Evolutionary conservation across 2,888 invertebrate species (phyloP), one percentile per base, ranked within the genome.

Genomic region (Campopleginae sp.): DNA sequence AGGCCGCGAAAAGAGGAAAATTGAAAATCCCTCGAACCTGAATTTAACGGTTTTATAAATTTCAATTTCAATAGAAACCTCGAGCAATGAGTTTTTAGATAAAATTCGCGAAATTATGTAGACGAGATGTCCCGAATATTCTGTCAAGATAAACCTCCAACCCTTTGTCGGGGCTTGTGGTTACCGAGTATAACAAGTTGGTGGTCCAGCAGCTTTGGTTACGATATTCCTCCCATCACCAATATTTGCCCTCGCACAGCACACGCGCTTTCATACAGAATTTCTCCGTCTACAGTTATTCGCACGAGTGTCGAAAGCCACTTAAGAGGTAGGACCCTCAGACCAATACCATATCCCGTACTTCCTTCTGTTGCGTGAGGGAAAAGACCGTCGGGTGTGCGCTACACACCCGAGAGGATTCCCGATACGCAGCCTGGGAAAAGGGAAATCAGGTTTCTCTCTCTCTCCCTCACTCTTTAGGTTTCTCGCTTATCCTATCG

Each of bases 401-500:
- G 84, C 80, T 65, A 83, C 78, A 74, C n/a, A 58, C 72, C 84
- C 68, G 86, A 87, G 88, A 89, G 51, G 75, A 80, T 63, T 46
- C 44, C 51, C 48, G 81, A 51, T 63, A 77, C n/a, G 58, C 42
- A 77, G 68, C 10, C 65, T 38, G 44, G 72, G 68, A 54, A 81
- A 78, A 74, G 48, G 74, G 38, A 65, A 61, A 81, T 61, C 81
- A 38, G 31, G 44, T 61, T n/a, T 82, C 27, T 68, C 54, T 54
- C 54, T 58, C 23, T 58, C 19, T 23, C 27, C 27, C 27, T 58
- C 27, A 14, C 44, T 68, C 27, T 80, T 23, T 74, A 23, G 75
- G 63, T 38, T 80, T 65, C 71, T 61, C n/a, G 88, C 89, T 88
- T 87, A 86, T 90, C 90, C 92, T 91, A 92, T 92, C 91, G 91